phyloP scores from a whole-genome alignment of 2,113 vertebrate genomes.

The Abramis brama region DNA sequence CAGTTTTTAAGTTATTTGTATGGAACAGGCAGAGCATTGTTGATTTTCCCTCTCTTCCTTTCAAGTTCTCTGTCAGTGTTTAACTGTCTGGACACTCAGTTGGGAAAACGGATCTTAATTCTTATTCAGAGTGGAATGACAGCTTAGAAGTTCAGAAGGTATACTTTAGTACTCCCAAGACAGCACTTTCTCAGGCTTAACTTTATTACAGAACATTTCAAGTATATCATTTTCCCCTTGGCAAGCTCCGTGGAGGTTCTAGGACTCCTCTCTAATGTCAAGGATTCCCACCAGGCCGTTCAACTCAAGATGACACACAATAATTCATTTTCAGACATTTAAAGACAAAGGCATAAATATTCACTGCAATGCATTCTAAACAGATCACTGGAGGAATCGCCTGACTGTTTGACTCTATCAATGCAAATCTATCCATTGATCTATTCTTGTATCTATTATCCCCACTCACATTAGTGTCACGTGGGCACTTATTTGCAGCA shows the following conservation, averaged over 20 bases:
- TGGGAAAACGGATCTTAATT: slow-evolving; percentile 33
- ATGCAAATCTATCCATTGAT: neutral
- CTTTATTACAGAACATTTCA: slow-evolving; percentile 35
- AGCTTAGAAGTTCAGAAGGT: slow-evolving; percentile 33
- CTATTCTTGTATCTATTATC: neutral
- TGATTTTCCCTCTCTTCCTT: slow-evolving; percentile 30
- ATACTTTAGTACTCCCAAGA: slow-evolving; percentile 31
- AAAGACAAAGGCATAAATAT: slow-evolving; percentile 3
- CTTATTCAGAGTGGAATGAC: slow-evolving; percentile 36
- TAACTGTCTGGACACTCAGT: slow-evolving; percentile 34
- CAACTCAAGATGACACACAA: slow-evolving; percentile 26
- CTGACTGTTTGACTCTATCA: neutral
- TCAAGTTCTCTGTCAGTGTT: slow-evolving; percentile 18
- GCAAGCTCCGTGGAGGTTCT: slow-evolving; percentile 28
- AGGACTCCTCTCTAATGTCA: slow-evolving; percentile 23
- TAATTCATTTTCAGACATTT: slow-evolving; percentile 26
- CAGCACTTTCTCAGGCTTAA: slow-evolving; percentile 35
- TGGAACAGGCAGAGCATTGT: slow-evolving; percentile 4
- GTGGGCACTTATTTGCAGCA: slow-evolving; percentile 5
- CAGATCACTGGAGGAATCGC: slow-evolving; percentile 11
- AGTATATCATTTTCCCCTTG: slow-evolving; percentile 34
- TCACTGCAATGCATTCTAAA: neutral
- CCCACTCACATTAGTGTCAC: neutral
- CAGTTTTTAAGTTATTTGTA: slow-evolving; percentile 26
- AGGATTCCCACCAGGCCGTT: neutral